Conservation (phyloP, 2,888 invertebrate species). For the Penaeus monodon region DNA sequence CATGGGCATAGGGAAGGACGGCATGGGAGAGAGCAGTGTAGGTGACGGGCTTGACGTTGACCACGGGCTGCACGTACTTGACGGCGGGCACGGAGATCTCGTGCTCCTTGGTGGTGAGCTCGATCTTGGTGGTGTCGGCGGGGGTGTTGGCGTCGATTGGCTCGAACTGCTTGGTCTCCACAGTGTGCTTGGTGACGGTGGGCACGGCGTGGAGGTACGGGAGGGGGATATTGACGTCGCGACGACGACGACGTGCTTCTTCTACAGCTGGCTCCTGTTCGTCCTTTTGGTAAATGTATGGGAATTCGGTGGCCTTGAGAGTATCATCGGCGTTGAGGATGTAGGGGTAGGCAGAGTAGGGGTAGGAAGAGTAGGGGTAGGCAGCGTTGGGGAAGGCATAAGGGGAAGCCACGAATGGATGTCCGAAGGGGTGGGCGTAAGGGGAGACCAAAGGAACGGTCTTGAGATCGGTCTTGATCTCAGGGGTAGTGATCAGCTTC, state of each 20-base stretch:
- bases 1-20: no score
- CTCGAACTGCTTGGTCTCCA: slow-evolving; percentile 33
- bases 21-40: no score
- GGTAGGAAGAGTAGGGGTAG: no score
- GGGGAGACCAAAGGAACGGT: no score
- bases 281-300: no score
- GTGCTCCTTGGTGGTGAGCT: slow-evolving; percentile 19
- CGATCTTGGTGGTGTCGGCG: slow-evolving; percentile 14
- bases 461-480: no score
- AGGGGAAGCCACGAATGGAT: slow-evolving; percentile 5
- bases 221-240: not conserved
- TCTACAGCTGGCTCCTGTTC: not conserved
- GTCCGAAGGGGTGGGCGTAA: slow-evolving; percentile 24
- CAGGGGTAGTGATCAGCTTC: no score
- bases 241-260: slow-evolving; percentile 9
- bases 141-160: no score
- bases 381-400: slow-evolving; percentile 27
- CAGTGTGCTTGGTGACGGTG: not conserved
- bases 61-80: slow-evolving; percentile 28
- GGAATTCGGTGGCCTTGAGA: no score
- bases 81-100: slow-evolving; percentile 14
- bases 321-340: not conserved
- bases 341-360: no score
- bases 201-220: slow-evolving; percentile 20
- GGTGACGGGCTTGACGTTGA: slow-evolving; percentile 15